Evolutionary conservation across 2,888 invertebrate genomes (phyloP), one percentile per base, ranked within the genome.

Genomic region (Nomada ruficornis): DNA sequence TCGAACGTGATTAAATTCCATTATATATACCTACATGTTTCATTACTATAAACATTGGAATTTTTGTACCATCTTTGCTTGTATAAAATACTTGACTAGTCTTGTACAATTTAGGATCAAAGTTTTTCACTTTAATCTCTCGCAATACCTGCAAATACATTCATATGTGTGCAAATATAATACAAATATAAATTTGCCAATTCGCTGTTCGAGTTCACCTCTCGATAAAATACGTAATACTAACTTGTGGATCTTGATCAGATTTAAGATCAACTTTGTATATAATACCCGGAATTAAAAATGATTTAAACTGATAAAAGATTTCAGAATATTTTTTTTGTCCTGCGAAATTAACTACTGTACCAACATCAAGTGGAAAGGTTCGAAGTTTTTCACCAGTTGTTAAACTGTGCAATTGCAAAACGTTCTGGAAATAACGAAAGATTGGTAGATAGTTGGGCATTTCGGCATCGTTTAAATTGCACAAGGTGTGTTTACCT

Each of bases 41-140:
- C 83, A 96, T 96, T 76, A 98, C 96, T 84, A 99, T 97, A 94
- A 98, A 99, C 99, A 99, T 99, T 26, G 99, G 99, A 89, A 99
- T 96, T 94, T 97, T 96, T 23, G 98, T 98, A 89, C 97, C 98
- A 94, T 99, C 99, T 94, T 98, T 98, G 94, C 98, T 98, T 2
- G 95, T 93, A 93, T 98, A 99, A 94, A 99, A 99, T 77, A 98
- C 95, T 94, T 99, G 99, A 82, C 96, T 96, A 13, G 97, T 97
- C 91, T 96, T 96, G 91, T 97, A 99, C 85, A 96, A 94, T 11
- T 95, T 95, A 2, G 97, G 94, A 93, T 98, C 96, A 93, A 98
- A 97, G 76, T 97, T 97, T 80, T 97, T 96, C 50, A 99, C 96
- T 92, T 96, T 96, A n/a, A 98, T 98, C 94, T 98, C 97, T 86